Evolutionary conservation across 2,113 vertebrate species (phyloP).

Genomic region (Ceratotherium simum): DNA sequence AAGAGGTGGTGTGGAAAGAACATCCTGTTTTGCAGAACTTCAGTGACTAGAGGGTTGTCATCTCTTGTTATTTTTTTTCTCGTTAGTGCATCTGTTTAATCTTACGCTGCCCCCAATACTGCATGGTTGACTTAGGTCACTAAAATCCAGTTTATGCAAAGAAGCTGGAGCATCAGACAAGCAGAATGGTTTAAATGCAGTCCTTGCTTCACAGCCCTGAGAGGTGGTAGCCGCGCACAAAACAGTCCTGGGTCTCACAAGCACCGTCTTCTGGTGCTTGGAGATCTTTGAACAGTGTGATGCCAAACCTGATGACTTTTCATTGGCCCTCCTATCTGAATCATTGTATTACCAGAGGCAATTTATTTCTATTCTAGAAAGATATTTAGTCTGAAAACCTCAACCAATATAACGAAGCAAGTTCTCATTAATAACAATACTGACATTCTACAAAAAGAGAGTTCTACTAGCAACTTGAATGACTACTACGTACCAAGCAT

Average conservation of each 20-base stretch:
- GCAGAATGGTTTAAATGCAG: neutral
- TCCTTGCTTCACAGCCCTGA: neutral
- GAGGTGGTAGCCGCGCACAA: neutral
- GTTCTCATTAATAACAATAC: neutral
- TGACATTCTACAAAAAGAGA: neutral
- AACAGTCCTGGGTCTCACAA: neutral
- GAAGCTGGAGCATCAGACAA: neutral
- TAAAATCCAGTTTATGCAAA: neutral
- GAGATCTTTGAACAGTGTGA: neutral
- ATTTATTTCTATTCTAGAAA: slow-evolving; percentile 44
- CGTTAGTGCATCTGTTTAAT: neutral
- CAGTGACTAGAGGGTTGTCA: slow-evolving; percentile 34
- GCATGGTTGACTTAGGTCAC: neutral
- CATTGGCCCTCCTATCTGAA: neutral
- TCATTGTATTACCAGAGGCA: neutral
- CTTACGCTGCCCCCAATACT: neutral
- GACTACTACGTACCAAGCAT: neutral
- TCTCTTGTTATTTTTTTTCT: slow-evolving; percentile 1
- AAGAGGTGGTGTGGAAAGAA: slow-evolving; percentile 83
- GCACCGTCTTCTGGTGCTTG: neutral
- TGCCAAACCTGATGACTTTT: neutral
- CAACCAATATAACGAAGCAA: neutral
- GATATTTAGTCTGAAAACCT: neutral
- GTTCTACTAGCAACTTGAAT: neutral
- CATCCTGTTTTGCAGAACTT: slow-evolving; percentile 72